Conservation (phyloP, 2,888 invertebrate genomes). For the Agrochola litura region DNA sequence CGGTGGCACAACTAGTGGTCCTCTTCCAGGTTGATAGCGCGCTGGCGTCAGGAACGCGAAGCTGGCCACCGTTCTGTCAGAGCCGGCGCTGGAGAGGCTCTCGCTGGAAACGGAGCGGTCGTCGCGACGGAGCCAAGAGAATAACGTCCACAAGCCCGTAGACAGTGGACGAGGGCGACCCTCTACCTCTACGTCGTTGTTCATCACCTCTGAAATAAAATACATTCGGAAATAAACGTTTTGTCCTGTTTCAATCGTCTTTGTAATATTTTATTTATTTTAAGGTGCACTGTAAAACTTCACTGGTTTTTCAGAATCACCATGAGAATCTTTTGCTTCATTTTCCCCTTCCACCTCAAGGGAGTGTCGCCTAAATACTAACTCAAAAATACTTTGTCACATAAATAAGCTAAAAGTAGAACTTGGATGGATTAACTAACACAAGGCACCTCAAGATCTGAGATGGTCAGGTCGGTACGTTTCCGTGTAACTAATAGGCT, state of each 20-base stretch:
- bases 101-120: conserved; percentile 83
- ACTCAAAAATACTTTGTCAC: conserved; percentile 6
- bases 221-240: conserved; percentile 8
- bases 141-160: conserved; percentile 91
- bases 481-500: background rate
- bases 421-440: background rate
- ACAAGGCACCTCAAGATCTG: background rate
- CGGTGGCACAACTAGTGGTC: conserved; percentile 84
- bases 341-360: background rate
- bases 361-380: background rate
- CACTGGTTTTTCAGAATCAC: background rate
- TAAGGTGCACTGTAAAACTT: background rate
- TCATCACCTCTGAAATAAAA: conserved; percentile 83
- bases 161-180: conserved; percentile 86
- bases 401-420: conserved; percentile 7
- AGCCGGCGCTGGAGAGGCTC: conserved; percentile 93
- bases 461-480: background rate
- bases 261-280: conserved; percentile 1
- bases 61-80: conserved; percentile 93
- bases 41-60: conserved; percentile 92
- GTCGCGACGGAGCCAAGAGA: conserved; percentile 93
- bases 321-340: background rate
- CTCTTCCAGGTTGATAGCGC: conserved; percentile 83
- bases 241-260: background rate
- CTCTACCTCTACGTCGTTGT: conserved; percentile 77